A percentile compares a stretch with the other conserved stretches of the same genome.
Conservation (phyloP, 2,888 invertebrate species). For the Drosophila greeni region DNA sequence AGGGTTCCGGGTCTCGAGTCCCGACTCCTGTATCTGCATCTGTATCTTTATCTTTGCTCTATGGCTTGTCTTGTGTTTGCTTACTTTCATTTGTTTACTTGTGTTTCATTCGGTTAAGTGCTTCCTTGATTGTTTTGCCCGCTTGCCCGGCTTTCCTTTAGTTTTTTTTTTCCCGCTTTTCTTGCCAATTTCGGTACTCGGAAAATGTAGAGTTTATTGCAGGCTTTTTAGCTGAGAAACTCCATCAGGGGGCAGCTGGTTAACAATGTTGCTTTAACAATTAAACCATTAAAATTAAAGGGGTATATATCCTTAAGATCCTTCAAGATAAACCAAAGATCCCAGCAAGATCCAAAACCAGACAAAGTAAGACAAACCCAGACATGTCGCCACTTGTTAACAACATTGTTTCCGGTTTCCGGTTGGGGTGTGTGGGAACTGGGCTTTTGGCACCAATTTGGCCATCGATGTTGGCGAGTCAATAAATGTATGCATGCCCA, state of each 20-base stretch:
- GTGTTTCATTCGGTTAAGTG: constrained; percentile 74
- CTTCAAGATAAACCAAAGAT: neutral
- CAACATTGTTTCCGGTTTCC: constrained; percentile 51
- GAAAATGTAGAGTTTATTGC: constrained; percentile 14
- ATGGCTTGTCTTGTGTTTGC: constrained; percentile 67
- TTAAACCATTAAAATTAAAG: neutral
- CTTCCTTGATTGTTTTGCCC: constrained; percentile 70
- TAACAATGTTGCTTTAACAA: constrained; percentile 8
- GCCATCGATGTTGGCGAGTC: constrained; percentile 20
- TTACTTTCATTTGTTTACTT: constrained; percentile 74
- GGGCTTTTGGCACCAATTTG: constrained; percentile 36
- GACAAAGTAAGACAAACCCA: too few species aligned
- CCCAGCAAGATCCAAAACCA: neutral
- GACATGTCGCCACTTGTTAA: constrained; percentile 49
- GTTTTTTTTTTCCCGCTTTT: neutral
- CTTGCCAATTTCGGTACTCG: constrained; percentile 18
- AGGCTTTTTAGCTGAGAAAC: constrained; percentile 12
- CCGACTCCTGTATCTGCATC: constrained; percentile 31
- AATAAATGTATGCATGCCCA: constrained; percentile 31
- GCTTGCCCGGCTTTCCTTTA: constrained; percentile 17
- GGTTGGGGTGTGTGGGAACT: constrained; percentile 1
- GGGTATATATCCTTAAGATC: neutral
- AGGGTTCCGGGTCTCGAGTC: neutral
- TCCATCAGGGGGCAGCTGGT: neutral
- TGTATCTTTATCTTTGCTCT: constrained; percentile 52